A percentile compares a stretch with the other conserved stretches of the same genome.
phyloP scores from a whole-genome alignment of 2,113 vertebrate genomes.

The Equus quagga region DNA sequence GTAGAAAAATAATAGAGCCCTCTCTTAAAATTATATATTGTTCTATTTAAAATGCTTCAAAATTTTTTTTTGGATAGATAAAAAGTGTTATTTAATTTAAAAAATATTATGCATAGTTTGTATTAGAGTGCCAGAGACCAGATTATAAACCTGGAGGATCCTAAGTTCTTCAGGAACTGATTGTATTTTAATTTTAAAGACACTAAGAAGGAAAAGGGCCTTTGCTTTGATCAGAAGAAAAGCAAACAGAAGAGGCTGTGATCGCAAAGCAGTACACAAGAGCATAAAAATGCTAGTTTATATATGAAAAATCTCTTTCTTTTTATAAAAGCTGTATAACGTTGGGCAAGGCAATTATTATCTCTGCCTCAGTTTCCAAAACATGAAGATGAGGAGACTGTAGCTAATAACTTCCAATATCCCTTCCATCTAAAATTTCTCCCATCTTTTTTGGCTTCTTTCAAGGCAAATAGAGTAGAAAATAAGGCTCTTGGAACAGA shows the following conservation, averaged over 20 bases:
- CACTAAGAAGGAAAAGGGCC: not conserved
- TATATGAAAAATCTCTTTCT: not conserved
- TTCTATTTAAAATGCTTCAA: not conserved
- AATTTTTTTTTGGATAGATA: not conserved
- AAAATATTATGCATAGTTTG: not conserved
- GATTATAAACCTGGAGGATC: not conserved
- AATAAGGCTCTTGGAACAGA: conserved; percentile 60
- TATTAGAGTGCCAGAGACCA: not conserved
- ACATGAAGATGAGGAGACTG: not conserved
- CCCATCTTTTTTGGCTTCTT: not conserved
- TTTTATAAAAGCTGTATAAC: not conserved
- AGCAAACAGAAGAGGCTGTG: not conserved
- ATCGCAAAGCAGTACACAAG: not conserved
- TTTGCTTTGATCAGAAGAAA: not conserved
- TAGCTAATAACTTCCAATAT: not conserved
- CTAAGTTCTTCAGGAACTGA: not conserved
- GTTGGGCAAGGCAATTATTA: not conserved
- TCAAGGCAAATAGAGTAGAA: conserved; percentile 56
- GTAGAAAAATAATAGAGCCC: not conserved
- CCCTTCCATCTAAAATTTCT: not conserved
- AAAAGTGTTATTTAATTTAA: not conserved
- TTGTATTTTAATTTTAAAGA: conserved; percentile 38
- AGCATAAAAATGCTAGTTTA: not conserved
- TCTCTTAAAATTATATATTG: not conserved
- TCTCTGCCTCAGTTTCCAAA: conserved; percentile 39